phyloP scores from a whole-genome alignment of 2,797 vertebrate species.

The Catharus ustulatus region DNA sequence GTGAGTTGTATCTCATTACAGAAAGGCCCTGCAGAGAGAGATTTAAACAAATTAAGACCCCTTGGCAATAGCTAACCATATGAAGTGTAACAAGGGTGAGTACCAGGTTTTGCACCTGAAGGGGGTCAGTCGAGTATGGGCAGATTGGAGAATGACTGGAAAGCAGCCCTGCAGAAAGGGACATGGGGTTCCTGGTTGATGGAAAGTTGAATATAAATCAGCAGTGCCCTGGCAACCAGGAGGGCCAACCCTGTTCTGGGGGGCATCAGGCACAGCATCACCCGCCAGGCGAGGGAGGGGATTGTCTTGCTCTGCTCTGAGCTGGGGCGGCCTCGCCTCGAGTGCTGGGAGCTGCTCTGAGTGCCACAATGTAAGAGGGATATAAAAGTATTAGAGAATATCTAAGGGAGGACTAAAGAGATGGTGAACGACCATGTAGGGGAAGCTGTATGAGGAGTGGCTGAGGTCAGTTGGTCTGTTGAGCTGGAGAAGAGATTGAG shows the following conservation, averaged over 20 bases:
- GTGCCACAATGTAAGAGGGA: not conserved
- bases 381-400: not conserved
- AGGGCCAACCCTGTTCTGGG: accelerated
- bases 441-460: accelerated
- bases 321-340: accelerated
- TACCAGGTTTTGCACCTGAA: not conserved
- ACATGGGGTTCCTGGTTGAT: accelerated
- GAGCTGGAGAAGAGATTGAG: not conserved
- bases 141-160: not conserved
- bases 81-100: not conserved
- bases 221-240: not conserved
- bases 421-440: not conserved
- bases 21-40: not conserved
- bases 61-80: accelerated
- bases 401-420: not conserved
- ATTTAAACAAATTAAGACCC: not conserved
- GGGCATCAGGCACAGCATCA: accelerated
- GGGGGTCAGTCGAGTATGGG: not conserved
- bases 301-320: not conserved
- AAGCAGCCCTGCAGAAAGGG: not conserved
- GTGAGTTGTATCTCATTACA: not conserved
- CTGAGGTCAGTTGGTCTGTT: not conserved
- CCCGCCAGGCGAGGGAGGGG: accelerated
- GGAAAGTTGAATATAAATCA: not conserved
- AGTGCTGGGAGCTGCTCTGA: not conserved